phyloP scores from a whole-genome alignment of 53 echinoderm and acorn worm genomes.

The Crossaster papposus region DNA sequence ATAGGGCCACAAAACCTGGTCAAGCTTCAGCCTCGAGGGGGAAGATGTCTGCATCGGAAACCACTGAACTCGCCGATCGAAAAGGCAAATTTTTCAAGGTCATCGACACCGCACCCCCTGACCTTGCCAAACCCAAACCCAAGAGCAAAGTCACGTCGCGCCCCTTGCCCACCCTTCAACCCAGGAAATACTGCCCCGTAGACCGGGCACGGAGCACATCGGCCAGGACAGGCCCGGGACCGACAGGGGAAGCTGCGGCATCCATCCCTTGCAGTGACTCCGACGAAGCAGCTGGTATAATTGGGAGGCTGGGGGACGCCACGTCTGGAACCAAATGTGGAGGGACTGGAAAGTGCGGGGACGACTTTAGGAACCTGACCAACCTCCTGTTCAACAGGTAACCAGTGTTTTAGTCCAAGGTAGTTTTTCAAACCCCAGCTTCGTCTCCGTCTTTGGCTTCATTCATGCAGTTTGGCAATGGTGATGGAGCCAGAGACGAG shows the following conservation, averaged over 20 bases:
- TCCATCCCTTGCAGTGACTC: neutral
- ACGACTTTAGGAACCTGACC: slow-evolving; percentile 15
- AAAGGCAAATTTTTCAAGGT: slow-evolving; percentile 22
- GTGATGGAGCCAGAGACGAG: too few relatives aligned
- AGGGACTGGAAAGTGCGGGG: neutral
- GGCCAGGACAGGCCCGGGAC: neutral
- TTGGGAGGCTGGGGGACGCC: neutral
- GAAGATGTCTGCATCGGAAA: slow-evolving; percentile 1
- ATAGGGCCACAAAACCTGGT: neutral
- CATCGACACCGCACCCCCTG: neutral
- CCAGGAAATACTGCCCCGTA: slow-evolving; percentile 5
- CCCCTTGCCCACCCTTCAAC: neutral
- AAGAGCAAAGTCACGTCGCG: neutral
- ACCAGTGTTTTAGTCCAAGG: neutral
- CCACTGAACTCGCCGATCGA: neutral
- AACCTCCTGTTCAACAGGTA: slow-evolving; percentile 16
- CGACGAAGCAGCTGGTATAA: neutral
- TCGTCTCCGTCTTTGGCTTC: too few relatives aligned
- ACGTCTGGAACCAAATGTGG: neutral
- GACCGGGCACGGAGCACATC: neutral
- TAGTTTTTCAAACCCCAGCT: too few relatives aligned
- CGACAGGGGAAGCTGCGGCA: slow-evolving; percentile 6
- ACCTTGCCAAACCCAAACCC: neutral
- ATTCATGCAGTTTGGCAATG: too few relatives aligned
- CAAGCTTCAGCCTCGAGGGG: neutral